Evolutionary conservation across 92 coral and sea anemone species (phyloP).

Genomic region (Pocillopora grandis): DNA sequence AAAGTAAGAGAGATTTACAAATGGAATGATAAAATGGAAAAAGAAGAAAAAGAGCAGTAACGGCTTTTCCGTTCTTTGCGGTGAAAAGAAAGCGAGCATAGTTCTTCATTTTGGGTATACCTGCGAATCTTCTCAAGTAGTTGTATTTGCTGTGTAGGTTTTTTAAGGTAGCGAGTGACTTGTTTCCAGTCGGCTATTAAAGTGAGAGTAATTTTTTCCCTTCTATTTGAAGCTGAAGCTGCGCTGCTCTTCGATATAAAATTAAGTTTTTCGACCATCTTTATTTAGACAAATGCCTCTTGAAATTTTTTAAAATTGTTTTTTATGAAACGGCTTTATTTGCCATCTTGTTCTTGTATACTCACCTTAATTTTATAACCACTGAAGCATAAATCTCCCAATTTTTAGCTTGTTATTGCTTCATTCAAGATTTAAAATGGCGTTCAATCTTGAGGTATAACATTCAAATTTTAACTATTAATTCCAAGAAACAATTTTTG

Average conservation of each 20-base stretch:
- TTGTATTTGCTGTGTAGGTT: background rate
- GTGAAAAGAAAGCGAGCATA: too few relatives aligned
- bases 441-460: background rate
- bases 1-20: too few relatives aligned
- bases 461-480: background rate
- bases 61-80: too few relatives aligned
- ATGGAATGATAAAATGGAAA: too few relatives aligned
- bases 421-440: background rate
- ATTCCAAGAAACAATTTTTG: background rate
- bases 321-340: too few relatives aligned
- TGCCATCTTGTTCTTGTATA: background rate
- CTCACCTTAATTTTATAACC: background rate
- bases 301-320: too few relatives aligned
- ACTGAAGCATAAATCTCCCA: background rate
- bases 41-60: too few relatives aligned
- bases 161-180: background rate
- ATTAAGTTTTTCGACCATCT: too few relatives aligned
- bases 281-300: too few relatives aligned
- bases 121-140: too few relatives aligned
- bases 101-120: too few relatives aligned
- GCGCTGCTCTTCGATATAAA: background rate
- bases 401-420: background rate
- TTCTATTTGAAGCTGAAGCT: background rate
- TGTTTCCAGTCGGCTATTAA: background rate
- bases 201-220: background rate